These are phyloP conservation scores for Zaprionus ornatus DNA, from an alignment of 1,140 invertebrate species.

Conservation along the genomic window DNA sequence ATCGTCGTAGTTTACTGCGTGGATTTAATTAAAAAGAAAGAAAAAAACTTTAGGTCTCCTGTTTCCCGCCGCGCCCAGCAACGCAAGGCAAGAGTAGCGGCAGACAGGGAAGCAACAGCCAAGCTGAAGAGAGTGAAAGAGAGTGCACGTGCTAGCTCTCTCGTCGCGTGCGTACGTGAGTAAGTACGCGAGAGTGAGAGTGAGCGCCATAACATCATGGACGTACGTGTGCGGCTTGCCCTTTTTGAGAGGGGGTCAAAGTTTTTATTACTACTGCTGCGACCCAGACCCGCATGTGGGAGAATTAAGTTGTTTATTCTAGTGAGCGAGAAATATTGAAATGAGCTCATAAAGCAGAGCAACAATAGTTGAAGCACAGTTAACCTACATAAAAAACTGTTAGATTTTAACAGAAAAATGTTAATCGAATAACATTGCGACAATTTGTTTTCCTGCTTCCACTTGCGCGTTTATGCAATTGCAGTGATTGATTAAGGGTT, in stretches of 20 bases:
- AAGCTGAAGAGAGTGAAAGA: conserved; percentile 51
- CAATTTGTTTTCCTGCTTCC: not conserved
- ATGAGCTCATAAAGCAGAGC: not conserved
- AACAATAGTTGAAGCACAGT: not conserved
- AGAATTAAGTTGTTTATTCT: not conserved
- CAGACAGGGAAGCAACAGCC: conserved; percentile 68
- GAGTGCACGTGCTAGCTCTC: conserved; percentile 28
- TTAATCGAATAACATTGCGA: not conserved
- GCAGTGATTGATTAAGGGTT: conserved; percentile 10
- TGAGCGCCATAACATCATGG: conserved; percentile 33
- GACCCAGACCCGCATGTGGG: conserved; percentile 11
- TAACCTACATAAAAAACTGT: not conserved
- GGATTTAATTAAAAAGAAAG: conserved; percentile 68
- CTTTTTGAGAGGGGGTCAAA: conserved; percentile 33
- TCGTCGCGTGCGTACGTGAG: conserved; percentile 2
- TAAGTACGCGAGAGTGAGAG: conserved; percentile 22
- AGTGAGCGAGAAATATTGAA: not conserved
- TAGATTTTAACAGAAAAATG: not conserved
- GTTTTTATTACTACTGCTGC: conserved; percentile 18
- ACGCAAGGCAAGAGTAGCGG: conserved; percentile 46
- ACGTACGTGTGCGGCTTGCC: conserved; percentile 45
- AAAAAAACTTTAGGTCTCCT: conserved; percentile 55
- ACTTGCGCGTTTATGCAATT: not conserved
- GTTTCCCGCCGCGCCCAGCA: conserved; percentile 72
- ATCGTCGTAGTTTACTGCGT: conserved; percentile 46